Conservation (phyloP, 2,888 invertebrate species). For the Tolmerus cingulatus region DNA sequence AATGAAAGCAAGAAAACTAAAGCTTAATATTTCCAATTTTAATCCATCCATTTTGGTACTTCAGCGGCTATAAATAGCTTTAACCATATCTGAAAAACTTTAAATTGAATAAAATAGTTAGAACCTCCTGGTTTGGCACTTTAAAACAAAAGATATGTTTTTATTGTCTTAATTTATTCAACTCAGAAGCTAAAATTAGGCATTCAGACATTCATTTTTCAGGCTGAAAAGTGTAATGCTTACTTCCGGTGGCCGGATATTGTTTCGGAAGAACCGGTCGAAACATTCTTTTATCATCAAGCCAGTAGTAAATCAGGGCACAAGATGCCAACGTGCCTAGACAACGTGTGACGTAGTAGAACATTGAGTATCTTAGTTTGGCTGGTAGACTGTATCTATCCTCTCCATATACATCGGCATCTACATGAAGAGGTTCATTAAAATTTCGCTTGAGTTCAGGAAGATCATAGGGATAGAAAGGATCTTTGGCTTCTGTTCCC, state of each 20-base stretch:
- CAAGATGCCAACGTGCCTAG: conserved; percentile 67
- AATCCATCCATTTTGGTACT: too few relatives aligned
- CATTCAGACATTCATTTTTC: not conserved
- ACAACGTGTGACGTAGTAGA: conserved; percentile 66
- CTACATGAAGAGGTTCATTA: conserved; percentile 79
- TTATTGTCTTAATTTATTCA: not conserved
- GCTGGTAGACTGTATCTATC: conserved; percentile 73
- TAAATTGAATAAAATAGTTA: too few relatives aligned
- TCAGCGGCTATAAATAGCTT: too few relatives aligned
- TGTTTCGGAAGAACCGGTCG: conserved; percentile 73
- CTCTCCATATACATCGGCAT: conserved; percentile 73
- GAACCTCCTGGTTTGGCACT: too few relatives aligned
- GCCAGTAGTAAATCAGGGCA: conserved; percentile 63
- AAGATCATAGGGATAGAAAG: conserved; percentile 84
- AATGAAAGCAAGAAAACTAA: too few relatives aligned
- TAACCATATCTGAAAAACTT: too few relatives aligned
- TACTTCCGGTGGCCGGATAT: conserved; percentile 68
- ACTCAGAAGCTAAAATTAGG: not conserved
- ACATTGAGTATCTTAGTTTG: conserved; percentile 65
- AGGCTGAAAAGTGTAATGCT: conserved; percentile 71
- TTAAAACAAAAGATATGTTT: not conserved
- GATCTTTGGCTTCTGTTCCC: conserved; percentile 74
- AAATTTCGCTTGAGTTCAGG: conserved; percentile 84
- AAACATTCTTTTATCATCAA: conserved; percentile 71
- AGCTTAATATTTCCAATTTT: too few relatives aligned